Conservation (phyloP, 2,797 vertebrate genomes). For the Danio choprae region DNA sequence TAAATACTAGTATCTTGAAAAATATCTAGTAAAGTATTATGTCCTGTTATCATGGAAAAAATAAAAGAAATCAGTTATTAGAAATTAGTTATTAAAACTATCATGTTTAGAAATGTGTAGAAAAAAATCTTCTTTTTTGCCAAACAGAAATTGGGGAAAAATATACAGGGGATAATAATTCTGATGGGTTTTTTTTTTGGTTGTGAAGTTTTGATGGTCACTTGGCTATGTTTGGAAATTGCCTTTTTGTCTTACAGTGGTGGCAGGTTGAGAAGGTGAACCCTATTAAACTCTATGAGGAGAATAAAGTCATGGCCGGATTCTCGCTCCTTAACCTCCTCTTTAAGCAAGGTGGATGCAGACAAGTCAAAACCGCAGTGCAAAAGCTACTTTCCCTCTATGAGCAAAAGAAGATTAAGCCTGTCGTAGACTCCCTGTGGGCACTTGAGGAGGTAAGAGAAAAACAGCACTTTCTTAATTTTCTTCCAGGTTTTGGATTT, state of each 20-base stretch:
- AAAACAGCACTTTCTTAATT: too few species aligned
- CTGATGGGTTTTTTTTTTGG: too few species aligned
- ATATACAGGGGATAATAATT: too few species aligned
- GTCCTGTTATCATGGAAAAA: too few species aligned
- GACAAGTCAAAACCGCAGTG: constrained; percentile 85
- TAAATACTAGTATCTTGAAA: too few species aligned
- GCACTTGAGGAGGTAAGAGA: constrained; percentile 95
- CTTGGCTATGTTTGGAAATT: background rate
- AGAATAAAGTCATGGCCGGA: constrained; percentile 98
- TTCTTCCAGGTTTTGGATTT: too few species aligned
- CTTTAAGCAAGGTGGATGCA: constrained; percentile 91
- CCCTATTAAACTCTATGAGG: constrained; percentile 98
- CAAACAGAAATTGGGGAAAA: too few species aligned
- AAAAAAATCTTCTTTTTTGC: too few species aligned
- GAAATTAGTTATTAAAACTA: too few species aligned
- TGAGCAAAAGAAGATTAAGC: constrained; percentile 92
- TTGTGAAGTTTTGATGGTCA: background rate
- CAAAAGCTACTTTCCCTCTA: constrained; percentile 91
- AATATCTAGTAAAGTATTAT: too few species aligned
- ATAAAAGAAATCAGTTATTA: too few species aligned
- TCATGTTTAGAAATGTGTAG: too few species aligned
- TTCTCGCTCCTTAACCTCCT: constrained; percentile 97
- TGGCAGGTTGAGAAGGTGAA: constrained; percentile 99
- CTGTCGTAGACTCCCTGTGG: constrained; percentile 96
- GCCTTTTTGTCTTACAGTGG: constrained; percentile 80